Evolutionary conservation across 2,797 vertebrate species (phyloP).

Genomic region (Bryconaethiops microstoma): DNA sequence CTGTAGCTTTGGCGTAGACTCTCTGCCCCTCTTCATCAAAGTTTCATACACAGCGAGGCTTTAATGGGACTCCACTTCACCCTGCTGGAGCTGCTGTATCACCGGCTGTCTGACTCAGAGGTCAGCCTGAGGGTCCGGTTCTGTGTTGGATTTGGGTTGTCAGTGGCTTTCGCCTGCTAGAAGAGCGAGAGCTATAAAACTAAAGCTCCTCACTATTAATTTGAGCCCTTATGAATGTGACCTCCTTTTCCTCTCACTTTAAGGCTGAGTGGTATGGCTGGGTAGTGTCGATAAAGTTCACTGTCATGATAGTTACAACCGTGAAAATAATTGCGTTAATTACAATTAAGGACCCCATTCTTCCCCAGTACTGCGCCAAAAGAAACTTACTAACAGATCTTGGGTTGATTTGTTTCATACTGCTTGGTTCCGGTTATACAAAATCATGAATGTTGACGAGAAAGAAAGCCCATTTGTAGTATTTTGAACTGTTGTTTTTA

Average conservation of each 20-base stretch:
- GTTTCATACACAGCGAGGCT: conserved; percentile 20
- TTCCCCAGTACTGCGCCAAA: not conserved
- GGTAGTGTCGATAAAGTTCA: not conserved
- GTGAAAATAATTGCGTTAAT: not conserved
- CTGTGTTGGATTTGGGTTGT: not conserved
- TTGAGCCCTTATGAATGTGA: not conserved
- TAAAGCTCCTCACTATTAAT: not conserved
- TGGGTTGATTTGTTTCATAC: not conserved
- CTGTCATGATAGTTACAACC: not conserved
- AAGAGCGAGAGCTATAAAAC: not conserved
- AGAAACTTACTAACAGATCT: not conserved
- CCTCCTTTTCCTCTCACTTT: not conserved
- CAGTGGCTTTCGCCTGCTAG: not conserved
- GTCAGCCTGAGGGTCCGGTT: conserved; percentile 3
- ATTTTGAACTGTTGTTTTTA: not conserved
- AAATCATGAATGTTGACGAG: not conserved
- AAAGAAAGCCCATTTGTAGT: not conserved
- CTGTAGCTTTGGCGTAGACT: not conserved
- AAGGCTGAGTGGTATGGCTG: not conserved
- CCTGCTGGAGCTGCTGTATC: conserved; percentile 1
- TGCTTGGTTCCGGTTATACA: not conserved
- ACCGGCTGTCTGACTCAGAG: not conserved
- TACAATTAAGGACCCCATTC: not conserved
- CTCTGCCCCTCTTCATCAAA: conserved; percentile 24
- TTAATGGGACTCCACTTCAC: conserved; percentile 7